Percentiles rank a stretch among this genome's conserved stretches.
Conservation (phyloP, 2,888 invertebrate species). For the Apomyelois bistriatella region DNA sequence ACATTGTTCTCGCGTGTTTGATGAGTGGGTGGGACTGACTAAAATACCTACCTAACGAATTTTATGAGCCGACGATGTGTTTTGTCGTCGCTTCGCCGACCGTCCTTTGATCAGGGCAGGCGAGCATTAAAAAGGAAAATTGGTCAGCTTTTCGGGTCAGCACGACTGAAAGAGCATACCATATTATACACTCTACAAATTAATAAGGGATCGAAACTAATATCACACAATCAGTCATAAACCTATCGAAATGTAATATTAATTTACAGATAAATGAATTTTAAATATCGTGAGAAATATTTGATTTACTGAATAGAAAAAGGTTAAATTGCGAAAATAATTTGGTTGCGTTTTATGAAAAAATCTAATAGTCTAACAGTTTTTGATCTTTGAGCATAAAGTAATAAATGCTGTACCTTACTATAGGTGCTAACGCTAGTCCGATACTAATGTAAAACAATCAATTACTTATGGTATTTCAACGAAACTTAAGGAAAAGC, state of each 20-base stretch:
- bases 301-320: background rate
- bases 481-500: background rate
- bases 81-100: constrained; percentile 46
- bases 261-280: background rate
- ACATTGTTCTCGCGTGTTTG: constrained; percentile 1
- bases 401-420: too few relatives aligned
- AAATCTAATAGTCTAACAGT: too few relatives aligned
- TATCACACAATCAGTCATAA: background rate
- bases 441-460: background rate
- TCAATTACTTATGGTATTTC: background rate
- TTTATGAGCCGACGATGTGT: constrained; percentile 52
- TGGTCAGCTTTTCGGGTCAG: constrained; percentile 54
- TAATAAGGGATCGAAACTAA: background rate
- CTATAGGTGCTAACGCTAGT: too few relatives aligned
- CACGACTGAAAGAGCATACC: constrained; percentile 41
- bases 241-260: background rate
- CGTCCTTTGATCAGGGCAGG: constrained; percentile 61
- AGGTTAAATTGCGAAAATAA: background rate
- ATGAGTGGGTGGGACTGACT: constrained; percentile 28
- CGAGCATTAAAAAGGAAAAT: constrained; percentile 66
- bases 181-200: constrained; percentile 14
- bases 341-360: too few relatives aligned
- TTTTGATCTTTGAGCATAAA: too few relatives aligned
- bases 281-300: background rate
- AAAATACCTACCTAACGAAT: constrained; percentile 48